These are phyloP conservation scores for Yasuhikotakia modesta DNA, from an alignment of 2,797 vertebrate species.

Conservation along the genomic window DNA sequence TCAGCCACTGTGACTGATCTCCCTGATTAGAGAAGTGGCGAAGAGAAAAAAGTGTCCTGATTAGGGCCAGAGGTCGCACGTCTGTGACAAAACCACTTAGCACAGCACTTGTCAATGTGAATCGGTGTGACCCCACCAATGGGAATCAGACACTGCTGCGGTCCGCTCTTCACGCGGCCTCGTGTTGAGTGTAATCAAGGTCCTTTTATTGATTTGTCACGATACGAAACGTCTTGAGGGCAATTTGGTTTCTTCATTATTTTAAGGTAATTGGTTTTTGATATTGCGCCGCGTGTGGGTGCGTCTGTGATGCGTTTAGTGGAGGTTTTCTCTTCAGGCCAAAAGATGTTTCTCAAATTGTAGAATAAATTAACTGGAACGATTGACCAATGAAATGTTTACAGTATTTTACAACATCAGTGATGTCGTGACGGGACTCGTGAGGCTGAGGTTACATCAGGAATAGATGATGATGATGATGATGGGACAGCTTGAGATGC, in stretches of 20 bases:
- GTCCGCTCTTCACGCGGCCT: conserved; percentile 55
- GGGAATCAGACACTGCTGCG: conserved; percentile 17
- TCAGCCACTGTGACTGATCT: conserved; percentile 65
- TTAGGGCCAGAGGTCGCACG: conserved; percentile 75
- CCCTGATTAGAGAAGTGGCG: conserved; percentile 50
- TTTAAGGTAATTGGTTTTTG: conserved; percentile 70
- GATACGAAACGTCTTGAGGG: conserved; percentile 63
- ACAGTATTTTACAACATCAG: background rate
- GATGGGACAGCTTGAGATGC: no score
- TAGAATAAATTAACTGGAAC: background rate
- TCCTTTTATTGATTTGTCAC: conserved; percentile 67
- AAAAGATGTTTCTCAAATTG: background rate
- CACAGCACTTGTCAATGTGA: conserved; percentile 53
- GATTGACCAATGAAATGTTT: background rate
- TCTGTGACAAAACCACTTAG: conserved; percentile 65
- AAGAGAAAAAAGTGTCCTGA: conserved; percentile 63
- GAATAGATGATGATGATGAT: no score
- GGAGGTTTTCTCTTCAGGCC: background rate
- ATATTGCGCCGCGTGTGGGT: conserved; percentile 54
- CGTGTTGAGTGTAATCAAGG: conserved; percentile 58
- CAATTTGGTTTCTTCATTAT: conserved; percentile 73
- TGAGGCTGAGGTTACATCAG: background rate
- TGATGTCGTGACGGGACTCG: background rate
- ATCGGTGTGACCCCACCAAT: conserved; percentile 37
- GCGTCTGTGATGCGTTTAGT: background rate